Conservation (phyloP, 2,113 vertebrate genomes). For the Euleptes europaea region DNA sequence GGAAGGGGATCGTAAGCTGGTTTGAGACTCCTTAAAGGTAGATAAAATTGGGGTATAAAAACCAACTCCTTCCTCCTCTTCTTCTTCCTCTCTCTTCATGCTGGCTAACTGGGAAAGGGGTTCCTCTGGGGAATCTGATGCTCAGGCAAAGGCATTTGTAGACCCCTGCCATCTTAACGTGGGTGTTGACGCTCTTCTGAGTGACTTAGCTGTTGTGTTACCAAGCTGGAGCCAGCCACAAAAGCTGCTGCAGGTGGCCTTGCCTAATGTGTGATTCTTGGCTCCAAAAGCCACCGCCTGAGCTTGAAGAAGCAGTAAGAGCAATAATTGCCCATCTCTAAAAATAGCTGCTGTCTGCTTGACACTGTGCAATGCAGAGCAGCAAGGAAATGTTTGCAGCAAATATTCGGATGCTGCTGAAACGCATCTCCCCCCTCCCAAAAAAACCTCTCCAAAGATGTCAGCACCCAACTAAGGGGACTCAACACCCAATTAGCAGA, state of each 20-base stretch:
- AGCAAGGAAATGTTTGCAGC: not conserved
- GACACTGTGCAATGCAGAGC: not conserved
- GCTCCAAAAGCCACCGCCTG: conserved; percentile 37
- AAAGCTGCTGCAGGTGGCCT: not conserved
- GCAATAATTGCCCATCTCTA: conserved; percentile 46
- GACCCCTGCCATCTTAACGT: accelerated
- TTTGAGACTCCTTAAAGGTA: no score
- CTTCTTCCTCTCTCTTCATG: not conserved
- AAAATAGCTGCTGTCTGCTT: conserved; percentile 46
- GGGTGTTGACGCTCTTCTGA: not conserved
- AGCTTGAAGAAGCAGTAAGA: conserved; percentile 39
- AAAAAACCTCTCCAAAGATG: not conserved
- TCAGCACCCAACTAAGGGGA: not conserved
- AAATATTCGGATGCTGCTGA: conserved; percentile 7
- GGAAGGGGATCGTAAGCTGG: no score
- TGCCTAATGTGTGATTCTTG: not conserved
- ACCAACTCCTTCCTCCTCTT: no score
- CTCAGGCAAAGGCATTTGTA: not conserved
- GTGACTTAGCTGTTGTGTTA: conserved; percentile 8
- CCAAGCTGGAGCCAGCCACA: not conserved
- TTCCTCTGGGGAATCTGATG: no score
- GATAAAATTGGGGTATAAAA: no score
- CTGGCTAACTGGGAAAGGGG: not conserved
- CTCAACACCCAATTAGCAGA: not conserved
- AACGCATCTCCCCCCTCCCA: not conserved